phyloP scores from a whole-genome alignment of 2,113 vertebrate species.

The Plestiodon gilberti region DNA sequence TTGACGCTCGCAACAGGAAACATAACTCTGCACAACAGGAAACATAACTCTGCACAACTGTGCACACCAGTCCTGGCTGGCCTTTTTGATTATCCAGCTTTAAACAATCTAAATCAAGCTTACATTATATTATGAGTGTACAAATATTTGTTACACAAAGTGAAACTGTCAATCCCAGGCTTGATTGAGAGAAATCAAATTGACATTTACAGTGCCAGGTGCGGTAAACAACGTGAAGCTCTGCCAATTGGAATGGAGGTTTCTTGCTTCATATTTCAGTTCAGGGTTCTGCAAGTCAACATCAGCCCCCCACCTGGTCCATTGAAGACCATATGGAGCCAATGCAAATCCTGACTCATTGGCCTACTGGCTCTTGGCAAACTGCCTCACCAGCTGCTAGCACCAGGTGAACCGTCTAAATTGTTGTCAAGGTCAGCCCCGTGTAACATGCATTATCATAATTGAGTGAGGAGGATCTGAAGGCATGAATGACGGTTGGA shows the following conservation, averaged over 20 bases:
- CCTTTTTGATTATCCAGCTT: not conserved
- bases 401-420: not conserved
- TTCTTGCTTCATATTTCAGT: not conserved
- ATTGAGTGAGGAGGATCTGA: no score
- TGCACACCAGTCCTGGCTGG: not conserved
- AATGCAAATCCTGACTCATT: not conserved
- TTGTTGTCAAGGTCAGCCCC: not conserved
- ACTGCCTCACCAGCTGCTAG: not conserved
- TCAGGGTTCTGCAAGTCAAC: not conserved
- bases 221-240: not conserved
- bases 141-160: not conserved
- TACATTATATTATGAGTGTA: not conserved
- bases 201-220: not conserved
- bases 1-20: not conserved
- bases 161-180: not conserved
- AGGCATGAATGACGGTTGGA: not conserved
- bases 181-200: not conserved
- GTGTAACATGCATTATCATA: not conserved
- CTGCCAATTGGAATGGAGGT: not conserved
- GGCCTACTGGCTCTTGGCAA: not conserved
- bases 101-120: not conserved
- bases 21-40: not conserved
- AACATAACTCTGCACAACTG: not conserved
- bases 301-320: not conserved
- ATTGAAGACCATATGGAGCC: not conserved